Conservation (phyloP, 2,797 vertebrate genomes). For the Gobionotothen gibberifrons region DNA sequence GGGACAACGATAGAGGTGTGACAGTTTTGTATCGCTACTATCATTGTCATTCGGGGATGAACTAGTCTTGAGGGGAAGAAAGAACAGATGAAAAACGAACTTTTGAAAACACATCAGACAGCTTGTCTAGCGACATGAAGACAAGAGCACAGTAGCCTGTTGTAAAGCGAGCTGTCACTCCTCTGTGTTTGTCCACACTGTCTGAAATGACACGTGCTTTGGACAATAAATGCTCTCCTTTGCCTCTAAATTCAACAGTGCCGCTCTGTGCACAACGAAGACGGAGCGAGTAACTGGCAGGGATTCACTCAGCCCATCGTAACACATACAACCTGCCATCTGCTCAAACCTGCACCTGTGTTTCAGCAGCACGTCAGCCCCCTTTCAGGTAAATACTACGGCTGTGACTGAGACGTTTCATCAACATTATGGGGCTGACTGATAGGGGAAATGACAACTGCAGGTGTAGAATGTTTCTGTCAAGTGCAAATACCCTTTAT, state of each 20-base stretch:
- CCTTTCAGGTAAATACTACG: neutral
- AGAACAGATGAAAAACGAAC: conserved; percentile 28
- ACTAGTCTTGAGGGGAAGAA: neutral
- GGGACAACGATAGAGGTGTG: neutral
- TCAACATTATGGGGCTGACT: neutral
- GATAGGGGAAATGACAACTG: neutral
- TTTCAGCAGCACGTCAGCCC: conserved; percentile 4
- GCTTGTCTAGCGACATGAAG: conserved; percentile 46
- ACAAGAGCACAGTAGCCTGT: conserved; percentile 53
- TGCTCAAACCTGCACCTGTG: conserved; percentile 41
- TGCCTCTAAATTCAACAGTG: conserved; percentile 73
- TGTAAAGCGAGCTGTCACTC: conserved; percentile 38
- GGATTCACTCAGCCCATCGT: conserved; percentile 5
- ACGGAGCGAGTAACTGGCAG: conserved; percentile 35
- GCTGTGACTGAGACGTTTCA: neutral
- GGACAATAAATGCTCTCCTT: conserved; percentile 61
- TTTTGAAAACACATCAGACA: conserved; percentile 53
- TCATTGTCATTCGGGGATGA: neutral
- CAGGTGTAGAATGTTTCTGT: neutral
- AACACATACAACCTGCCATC: conserved; percentile 27
- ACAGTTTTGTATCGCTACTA: neutral
- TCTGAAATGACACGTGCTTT: conserved; percentile 61
- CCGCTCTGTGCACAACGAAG: conserved; percentile 65
- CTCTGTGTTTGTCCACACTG: conserved; percentile 41
- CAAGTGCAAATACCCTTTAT: neutral